These are phyloP conservation scores for Antechinus stuartii DNA, from an alignment of 2,113 vertebrate genomes.

Conservation along the genomic window DNA sequence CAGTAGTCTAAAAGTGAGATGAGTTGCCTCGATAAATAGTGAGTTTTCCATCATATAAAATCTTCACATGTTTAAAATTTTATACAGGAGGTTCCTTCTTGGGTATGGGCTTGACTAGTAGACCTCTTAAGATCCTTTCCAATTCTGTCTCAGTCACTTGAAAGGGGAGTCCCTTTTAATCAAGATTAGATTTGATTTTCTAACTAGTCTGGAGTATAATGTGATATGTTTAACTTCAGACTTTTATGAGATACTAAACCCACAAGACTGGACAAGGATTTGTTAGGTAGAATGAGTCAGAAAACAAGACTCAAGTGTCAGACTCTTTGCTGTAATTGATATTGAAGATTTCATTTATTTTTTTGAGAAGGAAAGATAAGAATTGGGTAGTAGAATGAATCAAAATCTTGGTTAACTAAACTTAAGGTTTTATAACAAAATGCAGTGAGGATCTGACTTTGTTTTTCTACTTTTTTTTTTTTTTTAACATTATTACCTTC, in stretches of 20 bases:
- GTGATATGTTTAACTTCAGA: background rate
- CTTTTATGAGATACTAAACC: background rate
- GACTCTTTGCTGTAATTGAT: background rate
- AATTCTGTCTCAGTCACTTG: background rate
- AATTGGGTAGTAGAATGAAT: background rate
- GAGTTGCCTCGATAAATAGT: background rate
- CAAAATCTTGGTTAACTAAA: background rate
- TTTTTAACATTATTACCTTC: background rate
- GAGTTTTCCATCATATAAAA: background rate
- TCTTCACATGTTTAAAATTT: background rate
- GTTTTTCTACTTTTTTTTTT: background rate
- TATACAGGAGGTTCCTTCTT: background rate
- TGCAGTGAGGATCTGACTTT: background rate
- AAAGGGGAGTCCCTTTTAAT: constrained; percentile 11
- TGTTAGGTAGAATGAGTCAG: background rate
- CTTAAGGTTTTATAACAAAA: background rate
- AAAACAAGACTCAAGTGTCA: background rate
- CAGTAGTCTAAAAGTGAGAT: background rate
- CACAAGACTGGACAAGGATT: background rate
- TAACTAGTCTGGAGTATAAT: background rate
- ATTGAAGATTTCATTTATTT: constrained; percentile 10
- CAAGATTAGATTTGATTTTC: constrained; percentile 45
- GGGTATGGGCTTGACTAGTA: background rate
- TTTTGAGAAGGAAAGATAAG: background rate
- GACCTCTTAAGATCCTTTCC: background rate